Evolutionary conservation across 2,113 vertebrate species (phyloP).

Genomic region (Carassius gibelio): DNA sequence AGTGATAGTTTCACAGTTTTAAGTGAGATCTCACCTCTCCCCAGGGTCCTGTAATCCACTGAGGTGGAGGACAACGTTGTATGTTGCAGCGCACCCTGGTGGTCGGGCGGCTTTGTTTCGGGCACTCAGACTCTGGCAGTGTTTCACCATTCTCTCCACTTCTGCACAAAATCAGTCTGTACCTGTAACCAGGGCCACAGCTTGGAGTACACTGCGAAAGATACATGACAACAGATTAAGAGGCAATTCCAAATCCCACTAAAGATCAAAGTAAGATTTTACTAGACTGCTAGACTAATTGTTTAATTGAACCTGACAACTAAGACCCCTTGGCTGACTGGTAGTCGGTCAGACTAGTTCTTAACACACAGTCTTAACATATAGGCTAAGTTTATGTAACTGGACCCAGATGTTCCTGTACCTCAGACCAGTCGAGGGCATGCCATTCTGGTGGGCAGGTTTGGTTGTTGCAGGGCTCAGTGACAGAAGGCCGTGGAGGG

Average conservation of each 20-base stretch:
- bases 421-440: slow-evolving; percentile 96
- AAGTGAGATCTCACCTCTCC: slow-evolving; percentile 82
- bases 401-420: slow-evolving; percentile 44
- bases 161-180: slow-evolving; percentile 91
- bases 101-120: slow-evolving; percentile 83
- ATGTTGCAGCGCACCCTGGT: slow-evolving; percentile 93
- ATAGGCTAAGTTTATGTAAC: not conserved
- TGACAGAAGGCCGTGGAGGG: slow-evolving; percentile 78
- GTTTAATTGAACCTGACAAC: not conserved
- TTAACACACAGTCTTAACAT: too few relatives aligned
- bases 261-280: not conserved
- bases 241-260: not conserved
- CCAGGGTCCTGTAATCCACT: slow-evolving; percentile 92
- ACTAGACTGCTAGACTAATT: not conserved
- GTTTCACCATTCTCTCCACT: slow-evolving; percentile 85
- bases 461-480: slow-evolving; percentile 91
- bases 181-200: slow-evolving; percentile 92
- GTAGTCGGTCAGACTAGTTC: too few relatives aligned
- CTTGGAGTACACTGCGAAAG: slow-evolving; percentile 87
- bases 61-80: slow-evolving; percentile 90
- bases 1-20: not conserved
- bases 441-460: slow-evolving; percentile 94
- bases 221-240: not conserved
- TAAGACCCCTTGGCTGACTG: not conserved
- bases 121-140: slow-evolving; percentile 81